Evolutionary conservation across 2,888 invertebrate species (phyloP), one percentile per base, ranked within the genome.

Genomic region (Acanthosoma haemorrhoidale): DNA sequence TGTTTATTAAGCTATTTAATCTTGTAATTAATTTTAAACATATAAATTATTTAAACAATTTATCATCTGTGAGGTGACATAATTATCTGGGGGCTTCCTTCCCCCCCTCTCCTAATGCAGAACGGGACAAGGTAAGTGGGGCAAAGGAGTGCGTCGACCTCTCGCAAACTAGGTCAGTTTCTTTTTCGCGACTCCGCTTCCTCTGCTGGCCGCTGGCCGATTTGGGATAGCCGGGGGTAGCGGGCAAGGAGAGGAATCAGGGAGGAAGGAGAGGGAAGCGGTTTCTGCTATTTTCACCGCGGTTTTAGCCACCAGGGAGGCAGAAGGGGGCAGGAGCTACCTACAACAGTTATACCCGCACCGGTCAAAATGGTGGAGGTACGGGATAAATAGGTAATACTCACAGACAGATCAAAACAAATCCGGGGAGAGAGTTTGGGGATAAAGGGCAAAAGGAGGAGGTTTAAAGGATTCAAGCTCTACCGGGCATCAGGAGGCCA

Each of bases 181-280:
- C 51, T 51, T 51, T 36, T 60, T 60, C 60, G 60, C 60, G 32
- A 32, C 32, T 34, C 31, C 60, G 32, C 21, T 51, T 51, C 51
- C 25, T 25, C n/a, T 1, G 15, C 13, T 29, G 32, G 59, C 31
- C 29, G 59, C 59, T 32, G 0, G 5, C 1, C 5, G 4, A 2
- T 4, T 21, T n/a, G 11, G 25, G 51, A 51, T n/a, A n/a, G 4
- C 13, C 1, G 4, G 25, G 3, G 29, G 1, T 5, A n/a, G 25
- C n/a, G n/a, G n/a, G n/a, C n/a, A n/a, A n/a, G n/a, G n/a, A n/a
- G n/a, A 18, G 25, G 25, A 25, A 51, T 51, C 2, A 51, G 51
- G 11, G 3, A 11, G 4, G 43, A 11, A 43, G 32, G 32, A 32
- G 32, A 32, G 43, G 43, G 18, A 43, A 21, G 43, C n/a, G n/a